phyloP scores from a whole-genome alignment of 1,140 invertebrate genomes.

The Dinoponera quadriceps region DNA sequence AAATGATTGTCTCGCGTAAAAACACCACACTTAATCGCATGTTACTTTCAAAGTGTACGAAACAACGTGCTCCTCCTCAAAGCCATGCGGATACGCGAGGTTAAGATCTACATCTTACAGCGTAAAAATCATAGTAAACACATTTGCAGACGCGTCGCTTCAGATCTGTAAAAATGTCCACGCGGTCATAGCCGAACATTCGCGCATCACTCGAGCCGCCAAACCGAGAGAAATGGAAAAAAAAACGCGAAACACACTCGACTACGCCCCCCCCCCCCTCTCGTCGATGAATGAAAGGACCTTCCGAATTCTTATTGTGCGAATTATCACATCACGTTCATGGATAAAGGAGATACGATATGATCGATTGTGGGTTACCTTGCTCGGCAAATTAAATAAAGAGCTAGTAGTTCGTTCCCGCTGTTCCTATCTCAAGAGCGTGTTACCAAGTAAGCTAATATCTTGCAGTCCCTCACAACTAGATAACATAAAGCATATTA shows the following conservation, averaged over 20 bases:
- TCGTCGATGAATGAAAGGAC: slow-evolving; percentile 31
- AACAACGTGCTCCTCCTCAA: not conserved
- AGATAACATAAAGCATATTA: slow-evolving; percentile 32
- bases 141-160: slow-evolving; percentile 49
- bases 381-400: slow-evolving; percentile 39
- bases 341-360: slow-evolving; percentile 47
- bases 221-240: too few species aligned
- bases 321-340: slow-evolving; percentile 70
- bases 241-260: slow-evolving; percentile 40
- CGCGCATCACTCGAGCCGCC: not conserved
- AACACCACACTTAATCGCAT: slow-evolving; percentile 30
- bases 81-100: not conserved
- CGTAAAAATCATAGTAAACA: slow-evolving; percentile 30
- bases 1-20: slow-evolving; percentile 62
- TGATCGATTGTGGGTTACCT: slow-evolving; percentile 12
- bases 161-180: slow-evolving; percentile 36
- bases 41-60: not conserved
- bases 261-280: not conserved
- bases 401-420: slow-evolving; percentile 24
- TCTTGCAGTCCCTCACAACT: not conserved
- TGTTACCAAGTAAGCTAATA: not conserved
- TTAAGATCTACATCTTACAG: slow-evolving; percentile 14
- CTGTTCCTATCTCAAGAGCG: not conserved
- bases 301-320: slow-evolving; percentile 63
- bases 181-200: slow-evolving; percentile 49